Base-by-base conservation (phyloP, 2,113 vertebrate genomes). In the Haemorhous mexicanus region DNA sequence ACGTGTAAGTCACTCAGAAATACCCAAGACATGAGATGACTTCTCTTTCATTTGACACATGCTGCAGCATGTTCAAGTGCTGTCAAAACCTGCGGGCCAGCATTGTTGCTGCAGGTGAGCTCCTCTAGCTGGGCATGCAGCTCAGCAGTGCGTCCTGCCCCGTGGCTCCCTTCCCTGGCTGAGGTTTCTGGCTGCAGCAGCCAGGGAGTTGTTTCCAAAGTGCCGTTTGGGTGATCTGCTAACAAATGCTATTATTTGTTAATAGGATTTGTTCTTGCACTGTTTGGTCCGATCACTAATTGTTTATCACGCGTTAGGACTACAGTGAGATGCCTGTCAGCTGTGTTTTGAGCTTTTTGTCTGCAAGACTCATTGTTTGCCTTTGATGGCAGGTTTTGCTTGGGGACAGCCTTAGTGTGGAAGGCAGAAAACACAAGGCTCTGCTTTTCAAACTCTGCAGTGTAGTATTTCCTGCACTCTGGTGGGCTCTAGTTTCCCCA, bases 221-320 rank as follows among this genome's bases (percentile, higher is more conserved):
- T 70, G 67, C 64, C 2, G 0, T 93, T 96, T 95, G 79, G 64
- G 73, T 88, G 92, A 96, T 97, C 90, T 0, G 0, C 64, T 87
- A 90, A 64, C 63, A 94, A 86, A 96, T 94, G 76, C 90, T 80
- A 55, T 96, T 96, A 93, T 96, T 96, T 61, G 52, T 92, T 96
- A 95, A 96, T 84, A 62, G 90, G 93, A 96, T 95, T 97, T 84
- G 73, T 95, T 95, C 94, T 86, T 93, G 75, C 56, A 20, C 44
- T 84, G 26, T 64, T 94, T 95, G 96, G 90, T 94, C 64, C 1
- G 1, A 75, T 94, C 43, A 3, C 64, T 90, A 90, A 92, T 95
- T 96, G 87, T 86, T 96, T 95, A 68, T 86, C 7, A 0, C 0
- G 0, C 66, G 64, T 88, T 95, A 74, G 78, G 79, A 84, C 61